phyloP scores from a whole-genome alignment of 2,113 vertebrate genomes.

The Dicerorhinus sumatrensis region DNA sequence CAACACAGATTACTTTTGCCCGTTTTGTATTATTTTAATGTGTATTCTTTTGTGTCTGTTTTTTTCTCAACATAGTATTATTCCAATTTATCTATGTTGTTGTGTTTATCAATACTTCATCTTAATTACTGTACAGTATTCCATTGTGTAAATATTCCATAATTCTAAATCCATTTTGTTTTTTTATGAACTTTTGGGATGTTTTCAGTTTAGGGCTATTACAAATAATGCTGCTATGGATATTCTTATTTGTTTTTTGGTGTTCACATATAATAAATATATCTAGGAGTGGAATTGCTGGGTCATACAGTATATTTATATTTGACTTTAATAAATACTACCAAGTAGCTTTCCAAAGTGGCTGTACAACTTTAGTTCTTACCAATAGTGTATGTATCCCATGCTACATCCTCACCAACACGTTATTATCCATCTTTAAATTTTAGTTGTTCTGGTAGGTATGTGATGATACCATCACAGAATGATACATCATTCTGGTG shows the following conservation, averaged over 20 bases:
- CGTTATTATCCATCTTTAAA: background rate
- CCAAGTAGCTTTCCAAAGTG: background rate
- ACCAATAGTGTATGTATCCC: background rate
- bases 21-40: background rate
- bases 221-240: background rate
- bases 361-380: background rate
- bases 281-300: background rate
- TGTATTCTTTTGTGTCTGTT: background rate
- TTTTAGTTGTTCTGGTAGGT: background rate
- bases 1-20: background rate
- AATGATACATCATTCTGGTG: background rate
- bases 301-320: background rate
- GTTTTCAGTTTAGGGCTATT: background rate
- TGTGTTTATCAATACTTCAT: background rate
- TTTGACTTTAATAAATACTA: background rate
- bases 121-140: background rate
- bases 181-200: background rate
- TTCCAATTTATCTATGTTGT: background rate
- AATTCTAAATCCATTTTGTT: slow-evolving; percentile 9
- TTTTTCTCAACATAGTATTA: background rate
- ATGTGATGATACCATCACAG: background rate
- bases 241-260: background rate
- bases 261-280: background rate
- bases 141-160: background rate
- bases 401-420: background rate